Conservation (phyloP, 2,888 invertebrate species). For the Watsonalla binaria region DNA sequence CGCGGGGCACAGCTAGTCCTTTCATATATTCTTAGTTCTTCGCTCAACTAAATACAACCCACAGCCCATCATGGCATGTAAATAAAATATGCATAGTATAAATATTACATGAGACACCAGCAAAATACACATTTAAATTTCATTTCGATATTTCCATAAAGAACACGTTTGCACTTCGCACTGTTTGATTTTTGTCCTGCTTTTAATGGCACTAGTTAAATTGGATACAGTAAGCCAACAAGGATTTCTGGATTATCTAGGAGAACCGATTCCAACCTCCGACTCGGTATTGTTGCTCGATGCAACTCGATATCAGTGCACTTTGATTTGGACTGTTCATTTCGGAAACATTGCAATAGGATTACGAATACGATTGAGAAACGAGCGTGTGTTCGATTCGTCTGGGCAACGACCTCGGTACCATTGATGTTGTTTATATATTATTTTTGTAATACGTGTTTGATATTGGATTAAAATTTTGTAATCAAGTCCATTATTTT, state of each 20-base stretch:
- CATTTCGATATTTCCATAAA: conserved; percentile 2
- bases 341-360: neutral
- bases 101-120: conserved; percentile 2
- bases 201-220: neutral
- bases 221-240: neutral
- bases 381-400: neutral
- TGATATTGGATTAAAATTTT: too few relatives aligned
- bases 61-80: neutral
- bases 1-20: too few relatives aligned
- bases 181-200: neutral
- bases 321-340: neutral
- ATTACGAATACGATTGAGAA: neutral
- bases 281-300: neutral
- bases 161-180: conserved; percentile 1
- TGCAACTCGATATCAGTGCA: neutral
- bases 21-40: too few relatives aligned
- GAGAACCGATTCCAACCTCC: neutral
- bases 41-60: too few relatives aligned
- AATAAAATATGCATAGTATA: neutral
- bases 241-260: neutral
- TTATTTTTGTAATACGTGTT: too few relatives aligned
- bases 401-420: neutral
- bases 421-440: too few relatives aligned
- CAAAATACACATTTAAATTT: conserved; percentile 1
- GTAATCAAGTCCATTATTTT: too few relatives aligned